A percentile compares a stretch with the other conserved stretches of the same genome.
These are phyloP conservation scores for Pelvicachromis taeniatus DNA, from an alignment of 2,113 vertebrate species.

Conservation along the genomic window DNA sequence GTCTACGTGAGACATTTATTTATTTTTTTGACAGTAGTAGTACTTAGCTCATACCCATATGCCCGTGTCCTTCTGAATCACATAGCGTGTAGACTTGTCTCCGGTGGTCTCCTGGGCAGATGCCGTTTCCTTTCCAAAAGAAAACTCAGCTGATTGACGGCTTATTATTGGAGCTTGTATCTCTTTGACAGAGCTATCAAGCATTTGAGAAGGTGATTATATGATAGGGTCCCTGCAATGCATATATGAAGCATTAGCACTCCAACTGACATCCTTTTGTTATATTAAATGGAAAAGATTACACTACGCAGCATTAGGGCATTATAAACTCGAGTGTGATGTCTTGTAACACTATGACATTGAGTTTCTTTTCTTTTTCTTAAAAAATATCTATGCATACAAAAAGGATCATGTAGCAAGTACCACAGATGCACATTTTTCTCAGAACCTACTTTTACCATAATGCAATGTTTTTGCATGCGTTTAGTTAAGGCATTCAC, in stretches of 20 bases:
- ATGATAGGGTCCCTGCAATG: background rate
- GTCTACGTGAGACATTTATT: background rate
- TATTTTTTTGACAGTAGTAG: background rate
- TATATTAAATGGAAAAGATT: background rate
- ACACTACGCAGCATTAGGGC: background rate
- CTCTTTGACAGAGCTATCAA: slow-evolving; percentile 19
- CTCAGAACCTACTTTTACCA: background rate
- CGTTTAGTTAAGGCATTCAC: background rate
- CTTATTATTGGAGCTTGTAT: slow-evolving; percentile 37
- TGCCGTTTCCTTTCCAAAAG: background rate
- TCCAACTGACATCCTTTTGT: background rate
- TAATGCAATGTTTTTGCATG: background rate
- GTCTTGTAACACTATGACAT: background rate
- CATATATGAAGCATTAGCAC: background rate
- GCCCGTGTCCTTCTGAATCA: slow-evolving; percentile 6
- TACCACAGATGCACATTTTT: background rate
- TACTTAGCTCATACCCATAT: background rate
- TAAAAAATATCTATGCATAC: background rate
- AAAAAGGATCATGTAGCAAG: background rate
- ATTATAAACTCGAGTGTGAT: background rate
- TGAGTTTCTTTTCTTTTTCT: background rate
- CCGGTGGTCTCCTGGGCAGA: background rate
- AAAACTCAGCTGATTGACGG: slow-evolving; percentile 38
- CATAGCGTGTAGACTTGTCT: background rate
- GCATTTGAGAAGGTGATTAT: slow-evolving; percentile 27